Evolutionary conservation across 2,113 vertebrate species (phyloP).

Genomic region (Plecturocebus donacophilus): DNA sequence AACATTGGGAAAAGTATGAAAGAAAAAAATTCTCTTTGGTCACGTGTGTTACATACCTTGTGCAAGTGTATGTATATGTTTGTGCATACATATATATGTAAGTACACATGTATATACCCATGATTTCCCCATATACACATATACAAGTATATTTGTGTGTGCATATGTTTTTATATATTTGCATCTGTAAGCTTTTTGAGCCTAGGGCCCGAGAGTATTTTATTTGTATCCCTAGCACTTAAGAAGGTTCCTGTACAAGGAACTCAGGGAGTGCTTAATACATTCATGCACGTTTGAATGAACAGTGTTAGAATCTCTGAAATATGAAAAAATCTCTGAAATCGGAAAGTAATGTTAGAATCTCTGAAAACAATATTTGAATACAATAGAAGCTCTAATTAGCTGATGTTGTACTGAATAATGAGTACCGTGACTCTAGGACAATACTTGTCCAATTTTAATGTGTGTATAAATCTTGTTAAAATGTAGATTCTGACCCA

Average conservation of each 20-base stretch:
- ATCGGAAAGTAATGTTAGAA: neutral
- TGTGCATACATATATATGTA: neutral
- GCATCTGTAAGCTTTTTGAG: neutral
- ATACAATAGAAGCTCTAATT: neutral
- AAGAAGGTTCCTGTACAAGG: neutral
- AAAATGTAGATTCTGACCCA: neutral
- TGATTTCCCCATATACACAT: too few relatives aligned
- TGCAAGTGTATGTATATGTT: neutral
- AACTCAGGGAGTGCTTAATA: neutral
- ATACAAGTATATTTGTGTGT: neutral
- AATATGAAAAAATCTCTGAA: too few relatives aligned
- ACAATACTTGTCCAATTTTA: neutral
- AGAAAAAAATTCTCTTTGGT: neutral
- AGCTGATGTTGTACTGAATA: neutral
- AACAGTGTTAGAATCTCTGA: neutral
- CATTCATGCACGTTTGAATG: neutral
- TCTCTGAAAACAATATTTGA: neutral
- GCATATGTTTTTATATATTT: neutral
- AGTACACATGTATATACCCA: too few relatives aligned
- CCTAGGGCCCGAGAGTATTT: neutral
- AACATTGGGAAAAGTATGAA: neutral
- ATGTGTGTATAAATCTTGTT: neutral
- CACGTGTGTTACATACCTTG: neutral
- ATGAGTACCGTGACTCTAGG: rapidly evolving
- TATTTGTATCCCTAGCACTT: neutral